Evolutionary conservation across 1,140 invertebrate species (phyloP).

Genomic region (Anagrus nilaparvatae): DNA sequence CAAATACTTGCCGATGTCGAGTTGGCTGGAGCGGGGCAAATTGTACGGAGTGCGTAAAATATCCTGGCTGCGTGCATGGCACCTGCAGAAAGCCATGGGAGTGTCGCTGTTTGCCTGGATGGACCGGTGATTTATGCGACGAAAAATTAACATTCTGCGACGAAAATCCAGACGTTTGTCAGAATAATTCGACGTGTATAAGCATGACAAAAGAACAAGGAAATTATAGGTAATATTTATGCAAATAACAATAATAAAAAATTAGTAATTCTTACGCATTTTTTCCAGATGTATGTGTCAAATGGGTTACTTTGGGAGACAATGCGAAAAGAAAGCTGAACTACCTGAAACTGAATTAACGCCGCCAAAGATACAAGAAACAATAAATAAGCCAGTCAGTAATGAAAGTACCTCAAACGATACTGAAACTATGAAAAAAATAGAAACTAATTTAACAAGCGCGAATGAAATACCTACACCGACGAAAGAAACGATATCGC

Average conservation of each 20-base stretch:
- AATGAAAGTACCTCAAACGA: too few species aligned
- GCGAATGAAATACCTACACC: too few species aligned
- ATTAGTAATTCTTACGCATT: background rate
- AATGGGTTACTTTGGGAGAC: conserved; percentile 33
- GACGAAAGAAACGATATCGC: too few species aligned
- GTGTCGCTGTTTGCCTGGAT: conserved; percentile 73
- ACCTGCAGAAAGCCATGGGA: conserved; percentile 79
- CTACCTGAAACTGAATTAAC: conserved; percentile 32
- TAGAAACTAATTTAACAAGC: too few species aligned
- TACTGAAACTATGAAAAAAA: too few species aligned
- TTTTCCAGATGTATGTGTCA: conserved; percentile 34
- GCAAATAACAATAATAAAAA: too few species aligned
- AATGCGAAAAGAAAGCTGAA: conserved; percentile 35
- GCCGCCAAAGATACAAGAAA: conserved; percentile 35
- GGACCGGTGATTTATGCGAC: conserved; percentile 82
- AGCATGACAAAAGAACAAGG: conserved; percentile 66
- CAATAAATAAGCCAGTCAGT: too few species aligned
- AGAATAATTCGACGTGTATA: conserved; percentile 71
- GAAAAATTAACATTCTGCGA: conserved; percentile 73
- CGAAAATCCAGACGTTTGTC: conserved; percentile 55
- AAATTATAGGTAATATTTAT: conserved; percentile 57
- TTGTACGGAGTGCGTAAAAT: conserved; percentile 72
- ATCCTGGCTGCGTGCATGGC: conserved; percentile 78
- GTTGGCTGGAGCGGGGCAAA: conserved; percentile 76
- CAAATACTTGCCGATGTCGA: conserved; percentile 68